phyloP scores from a whole-genome alignment of 2,797 vertebrate species.

The Simalia tracyae region DNA sequence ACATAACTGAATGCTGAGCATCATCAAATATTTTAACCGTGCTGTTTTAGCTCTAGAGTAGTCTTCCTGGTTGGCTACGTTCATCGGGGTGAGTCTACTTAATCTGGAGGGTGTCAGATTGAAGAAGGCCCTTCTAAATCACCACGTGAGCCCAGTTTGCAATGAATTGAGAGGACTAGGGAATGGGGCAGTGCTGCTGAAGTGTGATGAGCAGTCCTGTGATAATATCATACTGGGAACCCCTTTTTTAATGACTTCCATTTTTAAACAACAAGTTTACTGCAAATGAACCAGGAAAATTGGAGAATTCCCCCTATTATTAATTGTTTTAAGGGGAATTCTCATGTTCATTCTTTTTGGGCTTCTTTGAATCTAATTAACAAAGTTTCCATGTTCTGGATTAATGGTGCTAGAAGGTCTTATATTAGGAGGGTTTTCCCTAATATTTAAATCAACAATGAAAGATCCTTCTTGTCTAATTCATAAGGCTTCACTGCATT shows the following conservation, averaged over 20 bases:
- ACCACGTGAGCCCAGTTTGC: neutral
- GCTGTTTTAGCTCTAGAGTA: accelerated
- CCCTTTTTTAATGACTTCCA: neutral
- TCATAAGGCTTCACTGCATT: neutral
- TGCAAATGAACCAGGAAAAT: neutral
- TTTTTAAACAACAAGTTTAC: neutral
- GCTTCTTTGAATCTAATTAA: neutral
- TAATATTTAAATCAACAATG: neutral
- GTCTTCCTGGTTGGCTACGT: neutral
- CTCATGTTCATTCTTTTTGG: neutral
- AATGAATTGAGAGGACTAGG: neutral
- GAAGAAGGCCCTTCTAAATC: neutral
- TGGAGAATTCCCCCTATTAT: neutral
- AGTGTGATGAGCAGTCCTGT: neutral
- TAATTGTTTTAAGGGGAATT: neutral
- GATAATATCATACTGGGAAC: neutral
- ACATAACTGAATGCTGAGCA: neutral
- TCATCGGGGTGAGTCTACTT: too few relatives aligned
- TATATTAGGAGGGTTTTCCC: neutral
- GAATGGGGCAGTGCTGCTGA: neutral
- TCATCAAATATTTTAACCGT: neutral
- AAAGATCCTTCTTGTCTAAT: neutral
- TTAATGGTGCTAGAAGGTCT: neutral
- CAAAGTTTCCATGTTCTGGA: neutral
- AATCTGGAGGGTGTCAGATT: neutral